These are phyloP conservation scores for Manis pentadactyla DNA, from an alignment of 2,797 vertebrate genomes.

Conservation along the genomic window DNA sequence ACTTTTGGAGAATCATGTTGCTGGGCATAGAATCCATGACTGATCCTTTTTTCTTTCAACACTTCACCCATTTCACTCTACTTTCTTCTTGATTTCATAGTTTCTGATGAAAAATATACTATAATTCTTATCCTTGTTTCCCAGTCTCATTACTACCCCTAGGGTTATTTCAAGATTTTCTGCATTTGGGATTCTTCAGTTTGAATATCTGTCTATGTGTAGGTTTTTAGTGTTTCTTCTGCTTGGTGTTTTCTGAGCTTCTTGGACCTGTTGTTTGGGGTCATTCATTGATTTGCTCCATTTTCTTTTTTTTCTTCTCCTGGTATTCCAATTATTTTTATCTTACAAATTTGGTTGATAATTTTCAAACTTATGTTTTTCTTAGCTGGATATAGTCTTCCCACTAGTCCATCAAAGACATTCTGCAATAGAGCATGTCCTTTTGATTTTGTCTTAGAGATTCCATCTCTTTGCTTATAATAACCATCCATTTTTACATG, in stretches of 20 bases:
- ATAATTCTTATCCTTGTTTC: background rate
- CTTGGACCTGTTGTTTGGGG: background rate
- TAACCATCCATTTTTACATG: background rate
- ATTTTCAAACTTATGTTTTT: background rate
- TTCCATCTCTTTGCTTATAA: background rate
- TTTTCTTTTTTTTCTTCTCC: background rate
- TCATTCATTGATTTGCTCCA: background rate
- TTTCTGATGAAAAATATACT: background rate
- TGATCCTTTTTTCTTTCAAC: background rate
- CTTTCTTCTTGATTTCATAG: background rate
- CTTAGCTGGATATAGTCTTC: background rate
- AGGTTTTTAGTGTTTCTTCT: background rate
- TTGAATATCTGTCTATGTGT: background rate
- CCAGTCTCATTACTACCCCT: background rate
- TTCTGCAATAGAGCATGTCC: background rate
- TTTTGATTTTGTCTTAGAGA: background rate
- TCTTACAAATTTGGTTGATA: background rate
- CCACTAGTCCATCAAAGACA: background rate
- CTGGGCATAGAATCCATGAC: background rate
- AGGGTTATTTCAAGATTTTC: background rate
- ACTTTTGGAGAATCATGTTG: background rate
- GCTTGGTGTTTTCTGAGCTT: background rate
- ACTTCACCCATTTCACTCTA: background rate
- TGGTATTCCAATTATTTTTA: background rate
- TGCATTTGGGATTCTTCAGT: background rate